These are phyloP conservation scores for Octopus bimaculoides DNA, from an alignment of 1,140 invertebrate species.

Conservation along the genomic window DNA sequence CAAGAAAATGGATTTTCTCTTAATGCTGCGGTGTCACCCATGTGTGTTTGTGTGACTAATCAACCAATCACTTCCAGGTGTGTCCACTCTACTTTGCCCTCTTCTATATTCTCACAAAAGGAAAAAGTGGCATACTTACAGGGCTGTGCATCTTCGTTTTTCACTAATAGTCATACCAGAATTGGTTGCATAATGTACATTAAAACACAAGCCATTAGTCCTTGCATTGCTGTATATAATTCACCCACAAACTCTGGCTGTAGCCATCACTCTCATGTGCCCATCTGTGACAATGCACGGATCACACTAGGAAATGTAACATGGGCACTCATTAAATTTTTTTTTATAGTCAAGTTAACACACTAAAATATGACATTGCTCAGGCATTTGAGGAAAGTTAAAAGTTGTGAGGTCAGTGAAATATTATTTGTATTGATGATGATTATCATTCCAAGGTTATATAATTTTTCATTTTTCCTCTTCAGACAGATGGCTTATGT, in stretches of 20 bases:
- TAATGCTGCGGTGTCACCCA: slow-evolving; percentile 7
- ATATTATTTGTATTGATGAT: slow-evolving; percentile 8
- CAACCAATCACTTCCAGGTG: slow-evolving; percentile 16
- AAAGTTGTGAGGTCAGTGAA: slow-evolving; percentile 9
- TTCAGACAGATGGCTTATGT: slow-evolving; percentile 7
- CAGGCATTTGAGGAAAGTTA: slow-evolving; percentile 7
- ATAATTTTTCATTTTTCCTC: slow-evolving; percentile 2
- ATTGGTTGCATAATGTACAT: slow-evolving; percentile 15
- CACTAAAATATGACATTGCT: slow-evolving; percentile 11
- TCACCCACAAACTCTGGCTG: slow-evolving; percentile 5
- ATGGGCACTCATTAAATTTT: slow-evolving; percentile 3
- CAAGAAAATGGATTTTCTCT: not conserved
- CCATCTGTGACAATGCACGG: slow-evolving; percentile 4
- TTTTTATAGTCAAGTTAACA: slow-evolving; percentile 11
- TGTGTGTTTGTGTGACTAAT: slow-evolving; percentile 14
- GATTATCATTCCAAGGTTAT: slow-evolving; percentile 3
- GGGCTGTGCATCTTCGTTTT: slow-evolving; percentile 14
- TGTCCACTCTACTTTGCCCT: slow-evolving; percentile 8
- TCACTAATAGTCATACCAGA: slow-evolving; percentile 13
- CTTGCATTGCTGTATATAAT: slow-evolving; percentile 12
- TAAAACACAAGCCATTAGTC: slow-evolving; percentile 15
- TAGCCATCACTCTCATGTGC: slow-evolving; percentile 5
- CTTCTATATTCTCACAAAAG: not conserved
- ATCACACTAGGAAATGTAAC: not conserved
- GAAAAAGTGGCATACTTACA: slow-evolving; percentile 11